A percentile compares a stretch with the other conserved stretches of the same genome.
These are phyloP conservation scores for Clamator glandarius DNA, from an alignment of 2,797 vertebrate genomes.

Conservation along the genomic window DNA sequence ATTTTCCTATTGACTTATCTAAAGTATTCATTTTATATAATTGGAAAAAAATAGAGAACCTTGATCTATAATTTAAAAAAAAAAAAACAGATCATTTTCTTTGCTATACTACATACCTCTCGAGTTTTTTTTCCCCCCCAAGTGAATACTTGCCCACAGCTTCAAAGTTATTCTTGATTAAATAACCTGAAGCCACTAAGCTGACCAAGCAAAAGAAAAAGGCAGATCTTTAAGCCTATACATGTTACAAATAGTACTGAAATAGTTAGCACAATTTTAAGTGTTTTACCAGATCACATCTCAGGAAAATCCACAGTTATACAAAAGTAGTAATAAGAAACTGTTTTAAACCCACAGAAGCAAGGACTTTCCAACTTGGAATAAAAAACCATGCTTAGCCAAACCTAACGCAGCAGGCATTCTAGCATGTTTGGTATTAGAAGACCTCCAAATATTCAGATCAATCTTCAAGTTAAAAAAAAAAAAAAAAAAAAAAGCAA, in stretches of 20 bases:
- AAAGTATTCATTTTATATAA: constrained; percentile 26
- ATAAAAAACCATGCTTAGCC: background rate
- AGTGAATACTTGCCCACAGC: constrained; percentile 24
- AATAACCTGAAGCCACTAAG: constrained; percentile 64
- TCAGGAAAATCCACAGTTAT: constrained; percentile 32
- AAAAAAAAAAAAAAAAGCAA: background rate
- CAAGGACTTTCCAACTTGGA: constrained; percentile 5
- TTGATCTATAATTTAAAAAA: constrained; percentile 7
- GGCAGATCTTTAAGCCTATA: constrained; percentile 38
- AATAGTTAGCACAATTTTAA: constrained; percentile 54
- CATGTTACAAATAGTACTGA: constrained; percentile 59
- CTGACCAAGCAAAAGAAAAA: constrained; percentile 71
- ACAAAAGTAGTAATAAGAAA: constrained; percentile 40
- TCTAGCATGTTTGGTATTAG: background rate
- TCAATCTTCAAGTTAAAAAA: background rate
- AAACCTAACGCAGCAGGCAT: background rate
- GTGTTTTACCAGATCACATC: constrained; percentile 59
- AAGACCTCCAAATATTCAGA: background rate
- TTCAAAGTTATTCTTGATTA: constrained; percentile 48
- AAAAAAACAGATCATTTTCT: constrained; percentile 3
- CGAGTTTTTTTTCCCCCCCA: background rate
- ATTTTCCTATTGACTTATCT: background rate
- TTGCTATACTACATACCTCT: constrained; percentile 6
- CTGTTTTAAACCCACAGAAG: constrained; percentile 46
- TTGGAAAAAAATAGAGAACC: background rate